Percentiles rank a stretch among this genome's conserved stretches.
These are phyloP conservation scores for Esox lucius DNA, from an alignment of 2,797 vertebrate species.

Conservation along the genomic window DNA sequence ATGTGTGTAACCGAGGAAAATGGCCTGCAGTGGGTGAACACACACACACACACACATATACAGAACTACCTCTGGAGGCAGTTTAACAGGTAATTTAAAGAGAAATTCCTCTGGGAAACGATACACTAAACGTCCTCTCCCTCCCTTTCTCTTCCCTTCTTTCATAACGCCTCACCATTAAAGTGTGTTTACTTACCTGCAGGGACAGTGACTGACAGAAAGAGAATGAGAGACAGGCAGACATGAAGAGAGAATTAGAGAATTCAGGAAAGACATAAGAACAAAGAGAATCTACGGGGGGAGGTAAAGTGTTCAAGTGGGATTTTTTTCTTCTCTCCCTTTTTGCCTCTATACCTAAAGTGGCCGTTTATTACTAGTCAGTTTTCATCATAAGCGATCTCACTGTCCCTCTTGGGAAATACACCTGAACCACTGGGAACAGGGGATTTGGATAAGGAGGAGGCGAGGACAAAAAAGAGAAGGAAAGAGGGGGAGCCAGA, in stretches of 20 bases:
- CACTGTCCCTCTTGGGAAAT: slow-evolving; percentile 50
- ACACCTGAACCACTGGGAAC: slow-evolving; percentile 5
- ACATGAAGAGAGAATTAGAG: slow-evolving; percentile 40
- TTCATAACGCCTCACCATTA: slow-evolving; percentile 36
- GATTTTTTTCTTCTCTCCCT: slow-evolving; percentile 28
- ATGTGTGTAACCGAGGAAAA: slow-evolving; percentile 61
- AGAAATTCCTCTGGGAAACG: slow-evolving; percentile 63
- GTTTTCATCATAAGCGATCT: slow-evolving; percentile 54
- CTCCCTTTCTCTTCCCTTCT: slow-evolving; percentile 36
- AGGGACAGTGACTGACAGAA: slow-evolving; percentile 56
- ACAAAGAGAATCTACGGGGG: background rate
- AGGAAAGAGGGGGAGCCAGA: background rate
- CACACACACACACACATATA: slow-evolving; percentile 19
- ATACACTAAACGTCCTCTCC: slow-evolving; percentile 62
- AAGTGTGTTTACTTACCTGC: slow-evolving; percentile 57
- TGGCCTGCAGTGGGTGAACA: slow-evolving; percentile 48
- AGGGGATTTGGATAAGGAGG: slow-evolving; percentile 2
- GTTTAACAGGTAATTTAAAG: slow-evolving; percentile 80
- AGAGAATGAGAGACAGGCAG: slow-evolving; percentile 23
- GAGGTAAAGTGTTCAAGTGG: slow-evolving; percentile 12
- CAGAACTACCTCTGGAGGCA: slow-evolving; percentile 63
- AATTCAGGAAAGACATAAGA: slow-evolving; percentile 22
- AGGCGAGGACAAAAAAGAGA: background rate
- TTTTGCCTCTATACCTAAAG: slow-evolving; percentile 44
- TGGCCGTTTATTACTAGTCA: slow-evolving; percentile 62